phyloP scores from a whole-genome alignment of 37 sponge, comb jelly and placozoan species.

The Halichondria panicea region DNA sequence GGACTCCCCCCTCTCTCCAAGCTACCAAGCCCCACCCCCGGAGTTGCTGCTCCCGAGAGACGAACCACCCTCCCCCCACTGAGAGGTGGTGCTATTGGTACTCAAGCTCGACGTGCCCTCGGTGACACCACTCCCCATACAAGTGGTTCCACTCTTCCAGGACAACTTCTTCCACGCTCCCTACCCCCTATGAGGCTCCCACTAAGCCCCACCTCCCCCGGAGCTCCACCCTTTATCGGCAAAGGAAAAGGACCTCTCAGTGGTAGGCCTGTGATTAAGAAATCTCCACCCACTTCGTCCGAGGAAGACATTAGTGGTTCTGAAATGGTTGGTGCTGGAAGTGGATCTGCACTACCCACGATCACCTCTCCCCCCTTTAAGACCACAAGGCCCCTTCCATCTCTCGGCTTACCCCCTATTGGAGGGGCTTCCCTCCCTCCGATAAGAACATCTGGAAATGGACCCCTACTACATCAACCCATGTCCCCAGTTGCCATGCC shows the following conservation, averaged over 20 bases:
- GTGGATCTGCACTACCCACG: background rate
- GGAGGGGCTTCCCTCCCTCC: constrained; percentile 29
- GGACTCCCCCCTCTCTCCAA: constrained; percentile 51
- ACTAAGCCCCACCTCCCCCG: background rate
- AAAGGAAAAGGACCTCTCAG: constrained; percentile 54
- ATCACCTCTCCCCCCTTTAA: constrained; percentile 10
- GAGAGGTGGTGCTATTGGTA: constrained; percentile 29
- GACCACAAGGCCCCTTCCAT: constrained; percentile 16
- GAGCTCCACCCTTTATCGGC: background rate
- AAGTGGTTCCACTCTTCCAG: constrained; percentile 12
- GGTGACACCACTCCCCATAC: background rate
- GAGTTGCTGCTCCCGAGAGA: background rate
- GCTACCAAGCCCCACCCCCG: background rate
- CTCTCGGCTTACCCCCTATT: no score
- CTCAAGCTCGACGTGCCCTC: constrained; percentile 40
- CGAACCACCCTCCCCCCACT: constrained; percentile 35
- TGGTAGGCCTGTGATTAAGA: constrained; percentile 41
- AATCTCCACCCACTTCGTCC: constrained; percentile 34
- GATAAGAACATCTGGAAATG: background rate
- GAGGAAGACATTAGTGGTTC: constrained; percentile 38
- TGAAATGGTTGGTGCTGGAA: background rate
- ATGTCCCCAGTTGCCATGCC: constrained; percentile 22
- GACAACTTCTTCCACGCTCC: constrained; percentile 29
- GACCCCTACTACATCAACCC: background rate
- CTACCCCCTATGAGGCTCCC: constrained; percentile 18